Percentiles rank a stretch among this genome's conserved stretches.
These are phyloP conservation scores for Ormyrus thymus DNA, from an alignment of 2,888 invertebrate genomes.

Conservation along the genomic window DNA sequence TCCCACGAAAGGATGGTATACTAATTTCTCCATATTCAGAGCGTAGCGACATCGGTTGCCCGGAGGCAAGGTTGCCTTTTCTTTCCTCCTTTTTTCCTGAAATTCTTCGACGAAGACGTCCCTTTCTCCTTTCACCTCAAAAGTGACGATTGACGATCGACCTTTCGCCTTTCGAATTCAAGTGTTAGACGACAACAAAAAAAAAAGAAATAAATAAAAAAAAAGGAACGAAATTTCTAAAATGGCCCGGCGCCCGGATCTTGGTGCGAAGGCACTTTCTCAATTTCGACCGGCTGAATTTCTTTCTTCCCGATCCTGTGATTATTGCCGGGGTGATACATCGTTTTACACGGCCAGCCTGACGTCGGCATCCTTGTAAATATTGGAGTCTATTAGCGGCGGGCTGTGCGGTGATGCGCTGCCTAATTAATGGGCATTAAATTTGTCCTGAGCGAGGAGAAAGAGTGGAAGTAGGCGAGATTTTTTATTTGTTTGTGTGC, in stretches of 20 bases:
- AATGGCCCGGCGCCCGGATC: neutral
- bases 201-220: neutral
- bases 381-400: too few species aligned
- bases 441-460: too few species aligned
- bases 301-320: too few species aligned
- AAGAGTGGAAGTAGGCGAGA: too few species aligned
- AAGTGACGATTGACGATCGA: conserved; percentile 52
- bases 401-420: too few species aligned
- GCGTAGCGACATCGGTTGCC: neutral
- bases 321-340: too few species aligned
- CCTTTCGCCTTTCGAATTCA: conserved; percentile 61
- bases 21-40: too few species aligned
- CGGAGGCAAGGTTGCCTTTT: conserved; percentile 34
- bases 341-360: too few species aligned
- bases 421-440: too few species aligned
- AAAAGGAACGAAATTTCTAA: conserved; percentile 23
- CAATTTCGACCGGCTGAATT: neutral
- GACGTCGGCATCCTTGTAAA: too few species aligned
- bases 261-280: conserved; percentile 30
- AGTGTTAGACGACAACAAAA: conserved; percentile 6
- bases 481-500: too few species aligned
- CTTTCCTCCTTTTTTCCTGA: neutral
- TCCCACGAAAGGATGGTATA: too few species aligned
- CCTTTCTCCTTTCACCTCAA: conserved; percentile 68
- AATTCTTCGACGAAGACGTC: conserved; percentile 41